A percentile compares a stretch with the other conserved stretches of the same genome.
Evolutionary conservation across 2,113 vertebrate species (phyloP).

Genomic region (Sturnus vulgaris): DNA sequence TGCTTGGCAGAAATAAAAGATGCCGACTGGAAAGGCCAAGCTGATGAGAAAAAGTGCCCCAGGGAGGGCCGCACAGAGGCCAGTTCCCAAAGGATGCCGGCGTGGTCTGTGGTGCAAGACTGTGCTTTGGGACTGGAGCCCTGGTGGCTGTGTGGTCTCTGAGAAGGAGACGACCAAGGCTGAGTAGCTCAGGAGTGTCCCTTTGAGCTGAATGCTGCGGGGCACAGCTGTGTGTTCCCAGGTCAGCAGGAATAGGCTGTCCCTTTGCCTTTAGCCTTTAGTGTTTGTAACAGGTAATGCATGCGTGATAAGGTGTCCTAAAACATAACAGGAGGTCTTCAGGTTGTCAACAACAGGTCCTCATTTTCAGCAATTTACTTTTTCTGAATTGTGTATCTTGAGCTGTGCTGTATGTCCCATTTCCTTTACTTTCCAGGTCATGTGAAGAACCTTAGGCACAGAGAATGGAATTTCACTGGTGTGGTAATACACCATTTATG

Average conservation of each 20-base stretch:
- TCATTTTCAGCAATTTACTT: not conserved
- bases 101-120: not conserved
- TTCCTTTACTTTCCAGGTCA: not conserved
- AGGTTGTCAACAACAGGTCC: not conserved
- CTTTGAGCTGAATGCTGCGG: not conserved
- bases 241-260: not conserved
- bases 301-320: not conserved
- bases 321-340: not conserved
- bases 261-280: not conserved
- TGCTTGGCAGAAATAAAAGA: not conserved
- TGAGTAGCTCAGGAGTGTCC: not conserved
- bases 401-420: not conserved
- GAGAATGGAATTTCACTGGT: not conserved
- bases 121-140: not conserved
- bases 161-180: not conserved
- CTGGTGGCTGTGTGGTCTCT: not conserved
- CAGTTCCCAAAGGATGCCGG: not conserved
- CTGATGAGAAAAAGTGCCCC: not conserved
- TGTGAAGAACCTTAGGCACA: not conserved
- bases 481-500: not conserved
- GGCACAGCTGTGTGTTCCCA: not conserved
- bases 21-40: not conserved
- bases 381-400: not conserved
- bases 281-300: not conserved
- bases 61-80: accelerated